Conservation (phyloP, 2,888 invertebrate species). For the Chloromyia formosa region DNA sequence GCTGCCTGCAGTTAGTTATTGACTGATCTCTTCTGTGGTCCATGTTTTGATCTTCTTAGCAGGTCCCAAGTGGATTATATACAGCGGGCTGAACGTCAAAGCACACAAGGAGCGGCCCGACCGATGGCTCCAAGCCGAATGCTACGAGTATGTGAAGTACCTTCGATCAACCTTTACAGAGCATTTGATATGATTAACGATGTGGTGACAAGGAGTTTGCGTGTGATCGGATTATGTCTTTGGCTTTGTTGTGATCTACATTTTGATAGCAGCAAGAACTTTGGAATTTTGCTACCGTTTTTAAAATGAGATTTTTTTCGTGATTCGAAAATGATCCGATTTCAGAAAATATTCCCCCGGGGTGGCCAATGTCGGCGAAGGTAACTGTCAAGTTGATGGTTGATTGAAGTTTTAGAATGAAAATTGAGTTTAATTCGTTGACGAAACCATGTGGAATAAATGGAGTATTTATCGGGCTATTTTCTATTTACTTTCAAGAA, state of each 20-base stretch:
- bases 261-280: conserved; percentile 36
- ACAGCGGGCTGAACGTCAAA: conserved; percentile 1
- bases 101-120: not conserved
- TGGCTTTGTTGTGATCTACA: conserved; percentile 27
- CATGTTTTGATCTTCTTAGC: conserved; percentile 48
- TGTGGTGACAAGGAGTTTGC: conserved; percentile 50
- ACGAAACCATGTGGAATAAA: too few species aligned
- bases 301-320: not conserved
- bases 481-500: too few species aligned
- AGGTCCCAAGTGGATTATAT: conserved; percentile 35
- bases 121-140: not conserved
- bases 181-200: conserved; percentile 48
- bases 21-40: conserved; percentile 9
- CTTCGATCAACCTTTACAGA: conserved; percentile 23
- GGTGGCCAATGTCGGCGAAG: conserved; percentile 2
- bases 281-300: conserved; percentile 40
- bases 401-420: not conserved
- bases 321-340: conserved; percentile 19
- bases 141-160: not conserved
- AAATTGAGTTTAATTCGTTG: too few species aligned
- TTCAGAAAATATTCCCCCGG: not conserved
- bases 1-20: too few species aligned
- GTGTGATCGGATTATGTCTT: conserved; percentile 47
- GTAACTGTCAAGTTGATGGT: not conserved
- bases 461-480: too few species aligned